phyloP scores from a whole-genome alignment of 2,113 vertebrate genomes.

The Heterocephalus glaber region DNA sequence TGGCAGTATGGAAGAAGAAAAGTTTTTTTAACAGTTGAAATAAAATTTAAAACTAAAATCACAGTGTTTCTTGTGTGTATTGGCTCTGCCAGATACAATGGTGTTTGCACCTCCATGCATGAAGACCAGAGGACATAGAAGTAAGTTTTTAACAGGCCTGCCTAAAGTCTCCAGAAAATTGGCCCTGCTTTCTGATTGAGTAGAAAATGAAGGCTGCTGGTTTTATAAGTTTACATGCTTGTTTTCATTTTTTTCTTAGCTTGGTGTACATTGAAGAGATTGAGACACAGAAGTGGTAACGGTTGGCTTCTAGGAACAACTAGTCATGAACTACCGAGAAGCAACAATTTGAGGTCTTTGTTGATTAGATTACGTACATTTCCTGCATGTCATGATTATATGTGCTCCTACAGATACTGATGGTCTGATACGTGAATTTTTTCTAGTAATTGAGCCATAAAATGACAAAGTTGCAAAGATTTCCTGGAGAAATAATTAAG shows the following conservation, averaged over 20 bases:
- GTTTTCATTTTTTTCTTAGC: neutral
- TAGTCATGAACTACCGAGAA: neutral
- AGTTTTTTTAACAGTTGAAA: neutral
- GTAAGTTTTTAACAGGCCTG: neutral
- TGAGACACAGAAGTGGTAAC: neutral
- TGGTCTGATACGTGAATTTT: neutral
- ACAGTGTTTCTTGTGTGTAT: neutral
- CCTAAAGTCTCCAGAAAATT: neutral
- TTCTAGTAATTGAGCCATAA: neutral
- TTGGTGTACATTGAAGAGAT: neutral
- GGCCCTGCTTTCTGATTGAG: neutral
- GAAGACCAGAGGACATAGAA: neutral
- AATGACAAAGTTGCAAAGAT: neutral
- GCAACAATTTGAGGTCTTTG: neutral
- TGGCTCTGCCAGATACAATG: neutral
- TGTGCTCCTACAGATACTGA: neutral
- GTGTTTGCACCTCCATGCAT: neutral
- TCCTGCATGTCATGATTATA: neutral
- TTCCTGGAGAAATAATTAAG: neutral
- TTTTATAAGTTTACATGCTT: neutral
- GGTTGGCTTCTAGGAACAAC: neutral
- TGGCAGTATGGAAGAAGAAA: neutral
- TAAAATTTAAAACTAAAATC: neutral
- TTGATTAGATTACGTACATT: neutral
- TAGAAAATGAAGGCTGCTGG: neutral